phyloP scores from a whole-genome alignment of 2,888 invertebrate species.

The Orchesellides sinensis region DNA sequence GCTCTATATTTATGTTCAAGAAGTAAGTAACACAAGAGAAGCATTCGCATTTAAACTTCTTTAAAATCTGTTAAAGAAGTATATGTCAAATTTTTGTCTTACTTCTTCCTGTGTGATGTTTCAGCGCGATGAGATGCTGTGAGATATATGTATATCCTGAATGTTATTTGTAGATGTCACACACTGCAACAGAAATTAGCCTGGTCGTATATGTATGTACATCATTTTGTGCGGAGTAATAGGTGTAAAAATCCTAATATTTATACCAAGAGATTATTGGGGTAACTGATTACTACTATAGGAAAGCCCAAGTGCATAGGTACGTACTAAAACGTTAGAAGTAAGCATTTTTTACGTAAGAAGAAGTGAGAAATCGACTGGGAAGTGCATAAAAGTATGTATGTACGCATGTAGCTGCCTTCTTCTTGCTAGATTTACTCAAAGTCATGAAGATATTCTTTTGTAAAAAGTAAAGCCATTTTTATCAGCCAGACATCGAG shows the following conservation, averaged over 20 bases:
- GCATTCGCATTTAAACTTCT: constrained; percentile 40
- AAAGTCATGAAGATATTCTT: not conserved
- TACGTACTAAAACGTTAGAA: not conserved
- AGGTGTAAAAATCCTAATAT: not conserved
- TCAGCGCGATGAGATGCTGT: constrained; percentile 20
- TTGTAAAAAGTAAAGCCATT: too few relatives aligned
- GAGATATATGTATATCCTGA: constrained; percentile 16
- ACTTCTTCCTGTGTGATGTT: constrained; percentile 23
- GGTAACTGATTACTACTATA: constrained; percentile 7
- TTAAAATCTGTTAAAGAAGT: constrained; percentile 29
- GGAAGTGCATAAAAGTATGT: too few relatives aligned
- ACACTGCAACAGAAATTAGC: constrained; percentile 13
- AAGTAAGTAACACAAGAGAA: constrained; percentile 28
- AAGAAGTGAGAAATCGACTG: not conserved
- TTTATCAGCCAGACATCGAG: not conserved
- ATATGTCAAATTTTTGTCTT: constrained; percentile 21
- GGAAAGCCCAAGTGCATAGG: too few relatives aligned
- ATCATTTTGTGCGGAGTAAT: not conserved
- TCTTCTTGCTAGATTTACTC: not conserved
- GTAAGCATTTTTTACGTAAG: not conserved
- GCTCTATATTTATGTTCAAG: too few relatives aligned
- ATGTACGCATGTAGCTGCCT: not conserved
- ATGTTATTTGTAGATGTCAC: constrained; percentile 24
- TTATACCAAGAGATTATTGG: not conserved
- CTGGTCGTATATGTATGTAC: not conserved